Evolutionary conservation across 2,888 invertebrate species (phyloP).

Genomic region (Thumatha senex): DNA sequence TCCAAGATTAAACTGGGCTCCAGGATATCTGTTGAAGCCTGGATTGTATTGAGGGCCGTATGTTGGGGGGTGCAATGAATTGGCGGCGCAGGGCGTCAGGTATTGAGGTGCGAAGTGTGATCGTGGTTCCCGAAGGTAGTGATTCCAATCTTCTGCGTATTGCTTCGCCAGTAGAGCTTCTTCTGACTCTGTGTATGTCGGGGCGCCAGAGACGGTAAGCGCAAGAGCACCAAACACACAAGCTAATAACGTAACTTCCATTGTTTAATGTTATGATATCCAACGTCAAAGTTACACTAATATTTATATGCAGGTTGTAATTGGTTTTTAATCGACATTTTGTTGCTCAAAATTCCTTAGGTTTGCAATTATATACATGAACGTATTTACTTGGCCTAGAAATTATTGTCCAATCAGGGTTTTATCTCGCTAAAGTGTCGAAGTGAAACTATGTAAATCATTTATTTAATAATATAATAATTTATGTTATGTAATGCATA

Average conservation of each 20-base stretch:
- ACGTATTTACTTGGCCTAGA: constrained; percentile 55
- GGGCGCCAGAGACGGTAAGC: constrained; percentile 38
- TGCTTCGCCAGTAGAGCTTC: constrained; percentile 24
- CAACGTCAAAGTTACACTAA: constrained; percentile 43
- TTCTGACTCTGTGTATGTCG: constrained; percentile 40
- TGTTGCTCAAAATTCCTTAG: constrained; percentile 41
- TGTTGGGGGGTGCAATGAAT: background rate
- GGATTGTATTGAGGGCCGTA: constrained; percentile 22
- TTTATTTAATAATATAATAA: no score
- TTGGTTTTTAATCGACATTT: constrained; percentile 36
- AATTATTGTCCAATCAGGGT: constrained; percentile 47
- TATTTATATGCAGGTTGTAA: constrained; percentile 61
- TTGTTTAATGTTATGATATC: constrained; percentile 49
- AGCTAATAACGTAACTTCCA: constrained; percentile 53
- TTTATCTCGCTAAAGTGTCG: constrained; percentile 18
- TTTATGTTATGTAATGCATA: no score
- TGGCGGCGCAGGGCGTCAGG: constrained; percentile 50
- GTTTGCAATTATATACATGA: constrained; percentile 15
- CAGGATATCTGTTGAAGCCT: constrained; percentile 31
- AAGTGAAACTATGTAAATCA: no score
- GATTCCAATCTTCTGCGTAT: constrained; percentile 28
- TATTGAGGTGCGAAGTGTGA: constrained; percentile 43
- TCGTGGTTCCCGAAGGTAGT: constrained; percentile 43
- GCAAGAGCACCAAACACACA: constrained; percentile 39
- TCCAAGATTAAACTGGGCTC: constrained; percentile 24